phyloP scores from a whole-genome alignment of 2,797 vertebrate genomes.

The Falco rusticolus region DNA sequence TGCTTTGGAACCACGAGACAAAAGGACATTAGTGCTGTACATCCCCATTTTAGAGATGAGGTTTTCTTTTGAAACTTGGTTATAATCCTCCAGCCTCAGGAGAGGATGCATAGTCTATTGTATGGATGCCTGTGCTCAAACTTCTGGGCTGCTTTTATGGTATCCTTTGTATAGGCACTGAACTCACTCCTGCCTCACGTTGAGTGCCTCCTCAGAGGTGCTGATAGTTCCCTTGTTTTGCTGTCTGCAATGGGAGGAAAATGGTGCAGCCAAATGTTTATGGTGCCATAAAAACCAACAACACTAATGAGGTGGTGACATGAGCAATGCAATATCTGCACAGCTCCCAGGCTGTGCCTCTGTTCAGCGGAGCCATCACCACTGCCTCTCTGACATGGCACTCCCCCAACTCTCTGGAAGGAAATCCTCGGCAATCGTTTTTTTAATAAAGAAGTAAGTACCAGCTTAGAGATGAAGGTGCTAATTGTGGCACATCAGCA shows the following conservation, averaged over 20 bases:
- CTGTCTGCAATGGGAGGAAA: not conserved
- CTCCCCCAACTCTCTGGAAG: not conserved
- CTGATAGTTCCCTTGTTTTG: not conserved
- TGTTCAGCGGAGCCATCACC: slow-evolving; percentile 2
- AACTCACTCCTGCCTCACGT: not conserved
- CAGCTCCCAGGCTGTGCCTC: not conserved
- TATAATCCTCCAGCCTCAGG: not conserved
- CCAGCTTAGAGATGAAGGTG: not conserved
- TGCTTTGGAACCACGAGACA: fast-evolving
- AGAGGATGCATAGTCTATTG: not conserved
- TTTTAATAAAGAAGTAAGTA: not conserved
- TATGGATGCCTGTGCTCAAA: not conserved
- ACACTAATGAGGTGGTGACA: not conserved
- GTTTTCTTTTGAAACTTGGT: not conserved
- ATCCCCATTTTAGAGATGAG: not conserved
- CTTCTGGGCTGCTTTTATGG: not conserved
- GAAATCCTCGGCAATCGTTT: not conserved
- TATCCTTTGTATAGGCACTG: not conserved
- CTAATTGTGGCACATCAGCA: slow-evolving; percentile 21
- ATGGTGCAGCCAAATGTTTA: not conserved
- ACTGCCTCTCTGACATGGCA: not conserved
- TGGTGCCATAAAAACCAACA: not conserved
- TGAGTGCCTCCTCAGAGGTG: not conserved
- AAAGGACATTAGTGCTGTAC: fast-evolving
- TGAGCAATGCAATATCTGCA: not conserved